Conservation (phyloP, 2,888 invertebrate species). For the Clunio marinus region DNA sequence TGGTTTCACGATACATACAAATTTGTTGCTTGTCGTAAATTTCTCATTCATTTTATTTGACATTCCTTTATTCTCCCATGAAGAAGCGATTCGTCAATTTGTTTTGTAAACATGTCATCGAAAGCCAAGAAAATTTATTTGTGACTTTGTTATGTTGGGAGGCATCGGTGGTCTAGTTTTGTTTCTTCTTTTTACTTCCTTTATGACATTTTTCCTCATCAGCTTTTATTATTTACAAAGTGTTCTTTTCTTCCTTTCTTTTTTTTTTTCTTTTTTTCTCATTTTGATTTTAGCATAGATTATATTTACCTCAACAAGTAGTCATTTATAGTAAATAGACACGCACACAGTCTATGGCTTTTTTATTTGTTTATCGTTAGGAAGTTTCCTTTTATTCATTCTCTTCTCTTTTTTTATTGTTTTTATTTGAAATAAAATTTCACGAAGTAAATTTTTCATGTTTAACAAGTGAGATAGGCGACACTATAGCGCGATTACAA, state of each 20-base stretch:
- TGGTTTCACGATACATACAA: too few species aligned
- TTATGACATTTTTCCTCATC: not conserved
- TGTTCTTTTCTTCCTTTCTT: too few species aligned
- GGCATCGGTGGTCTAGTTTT: too few species aligned
- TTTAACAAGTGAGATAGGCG: not conserved
- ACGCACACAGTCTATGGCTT: slow-evolving; percentile 1
- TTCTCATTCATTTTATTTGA: too few species aligned
- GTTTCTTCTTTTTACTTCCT: too few species aligned
- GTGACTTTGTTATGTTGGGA: not conserved
- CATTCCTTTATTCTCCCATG: not conserved
- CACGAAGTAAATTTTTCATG: slow-evolving; percentile 14
- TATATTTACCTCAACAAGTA: slow-evolving; percentile 43
- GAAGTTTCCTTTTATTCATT: not conserved
- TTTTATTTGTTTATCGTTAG: slow-evolving; percentile 36
- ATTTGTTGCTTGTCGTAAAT: too few species aligned
- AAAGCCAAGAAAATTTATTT: not conserved
- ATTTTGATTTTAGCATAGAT: slow-evolving; percentile 41
- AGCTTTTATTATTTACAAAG: slow-evolving; percentile 16
- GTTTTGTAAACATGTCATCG: not conserved
- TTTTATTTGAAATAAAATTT: slow-evolving; percentile 33
- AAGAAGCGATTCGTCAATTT: slow-evolving; percentile 24
- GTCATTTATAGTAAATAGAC: slow-evolving; percentile 39
- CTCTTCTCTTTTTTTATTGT: slow-evolving; percentile 31
- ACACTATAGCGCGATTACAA: not conserved
- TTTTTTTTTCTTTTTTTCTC: slow-evolving; percentile 39